Evolutionary conservation across 2,113 vertebrate species (phyloP).

Genomic region (Aspiorhynchus laticeps): DNA sequence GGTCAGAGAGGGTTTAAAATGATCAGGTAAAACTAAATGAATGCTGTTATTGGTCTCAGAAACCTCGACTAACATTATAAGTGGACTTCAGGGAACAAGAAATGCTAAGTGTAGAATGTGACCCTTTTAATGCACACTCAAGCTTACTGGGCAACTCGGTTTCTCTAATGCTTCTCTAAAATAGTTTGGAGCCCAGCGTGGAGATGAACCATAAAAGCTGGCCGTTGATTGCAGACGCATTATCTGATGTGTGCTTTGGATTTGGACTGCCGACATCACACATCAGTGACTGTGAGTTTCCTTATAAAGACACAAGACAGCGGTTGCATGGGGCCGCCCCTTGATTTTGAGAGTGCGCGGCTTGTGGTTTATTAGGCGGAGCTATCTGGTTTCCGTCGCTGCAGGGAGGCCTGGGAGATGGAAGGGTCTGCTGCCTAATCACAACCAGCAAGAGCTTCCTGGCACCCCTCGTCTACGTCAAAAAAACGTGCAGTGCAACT

Average conservation of each 20-base stretch:
- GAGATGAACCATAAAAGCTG: conserved; percentile 34
- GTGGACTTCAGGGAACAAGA: neutral
- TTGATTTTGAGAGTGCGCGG: conserved; percentile 10
- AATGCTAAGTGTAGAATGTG: neutral
- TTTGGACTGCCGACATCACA: conserved; percentile 14
- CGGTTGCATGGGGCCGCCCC: neutral
- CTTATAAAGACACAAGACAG: conserved; percentile 45
- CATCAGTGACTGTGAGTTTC: neutral
- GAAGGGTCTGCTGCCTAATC: conserved; percentile 51
- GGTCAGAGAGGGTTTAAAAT: neutral
- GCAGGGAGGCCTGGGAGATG: conserved; percentile 39
- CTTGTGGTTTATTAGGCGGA: conserved; percentile 44
- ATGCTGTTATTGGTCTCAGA: neutral
- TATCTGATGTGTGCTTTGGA: conserved; percentile 10
- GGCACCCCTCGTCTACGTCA: conserved; percentile 15
- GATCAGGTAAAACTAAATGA: neutral
- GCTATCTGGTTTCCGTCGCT: conserved; percentile 55
- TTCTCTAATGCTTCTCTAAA: neutral
- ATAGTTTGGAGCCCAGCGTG: neutral
- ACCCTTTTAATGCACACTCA: neutral
- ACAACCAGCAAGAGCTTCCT: conserved; percentile 56
- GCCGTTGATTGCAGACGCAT: conserved; percentile 8
- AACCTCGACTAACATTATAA: neutral
- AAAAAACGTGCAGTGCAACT: conserved; percentile 5
- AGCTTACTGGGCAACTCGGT: neutral